Evolutionary conservation across 2,888 invertebrate species (phyloP).

Genomic region (Tromatobia lineatoria): DNA sequence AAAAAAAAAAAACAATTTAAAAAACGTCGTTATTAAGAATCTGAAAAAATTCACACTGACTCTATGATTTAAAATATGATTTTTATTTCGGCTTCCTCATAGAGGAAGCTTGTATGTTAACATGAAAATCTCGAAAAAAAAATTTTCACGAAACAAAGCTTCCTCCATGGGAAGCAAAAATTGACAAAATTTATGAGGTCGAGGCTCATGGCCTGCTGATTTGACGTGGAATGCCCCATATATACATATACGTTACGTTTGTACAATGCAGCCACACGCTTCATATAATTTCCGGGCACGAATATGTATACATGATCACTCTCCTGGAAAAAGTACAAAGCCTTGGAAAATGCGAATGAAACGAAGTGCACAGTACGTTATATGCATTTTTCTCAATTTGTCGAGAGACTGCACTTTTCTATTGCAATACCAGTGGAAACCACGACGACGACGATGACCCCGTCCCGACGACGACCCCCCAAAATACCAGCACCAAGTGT

Average conservation of each 20-base stretch:
- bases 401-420: not conserved
- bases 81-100: too few relatives aligned
- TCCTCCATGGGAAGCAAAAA: too few relatives aligned
- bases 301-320: not conserved
- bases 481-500: not conserved
- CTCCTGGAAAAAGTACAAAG: not conserved
- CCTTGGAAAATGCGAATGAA: not conserved
- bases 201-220: too few relatives aligned
- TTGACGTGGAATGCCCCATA: too few relatives aligned
- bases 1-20: too few relatives aligned
- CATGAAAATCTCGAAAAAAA: too few relatives aligned
- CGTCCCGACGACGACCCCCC: not conserved
- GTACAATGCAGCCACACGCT: not conserved
- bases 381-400: slow-evolving; percentile 11
- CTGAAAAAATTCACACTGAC: too few relatives aligned
- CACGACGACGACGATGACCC: slow-evolving; percentile 24
- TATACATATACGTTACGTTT: not conserved
- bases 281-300: not conserved
- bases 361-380: not conserved
- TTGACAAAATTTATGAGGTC: too few relatives aligned
- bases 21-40: too few relatives aligned
- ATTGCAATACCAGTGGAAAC: not conserved
- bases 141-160: too few relatives aligned
- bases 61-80: too few relatives aligned
- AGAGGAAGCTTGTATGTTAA: too few relatives aligned